These are phyloP conservation scores for Coregonus sp. DNA, from an alignment of 2,797 vertebrate species.

Conservation along the genomic window DNA sequence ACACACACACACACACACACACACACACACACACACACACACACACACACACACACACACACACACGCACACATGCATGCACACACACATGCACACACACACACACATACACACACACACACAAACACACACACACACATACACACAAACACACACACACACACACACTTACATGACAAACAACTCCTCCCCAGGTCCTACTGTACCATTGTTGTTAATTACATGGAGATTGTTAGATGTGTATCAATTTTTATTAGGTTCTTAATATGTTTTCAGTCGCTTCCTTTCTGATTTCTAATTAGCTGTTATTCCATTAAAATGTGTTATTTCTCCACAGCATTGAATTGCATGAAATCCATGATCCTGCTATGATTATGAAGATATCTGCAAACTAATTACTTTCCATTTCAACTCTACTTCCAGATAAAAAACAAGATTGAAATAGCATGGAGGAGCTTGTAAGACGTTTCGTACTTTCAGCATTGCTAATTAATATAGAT, in stretches of 20 bases:
- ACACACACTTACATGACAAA: background rate
- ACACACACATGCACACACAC: no score
- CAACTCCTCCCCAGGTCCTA: background rate
- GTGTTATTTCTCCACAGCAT: background rate
- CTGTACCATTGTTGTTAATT: background rate
- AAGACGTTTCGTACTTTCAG: background rate
- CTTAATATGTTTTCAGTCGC: background rate
- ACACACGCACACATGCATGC: no score
- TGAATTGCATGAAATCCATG: background rate
- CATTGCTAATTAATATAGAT: background rate
- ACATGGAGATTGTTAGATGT: background rate
- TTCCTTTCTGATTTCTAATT: background rate
- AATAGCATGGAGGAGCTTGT: background rate
- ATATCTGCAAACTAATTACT: background rate
- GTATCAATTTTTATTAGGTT: background rate
- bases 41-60: no score
- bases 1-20: background rate
- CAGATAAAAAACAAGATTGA: background rate
- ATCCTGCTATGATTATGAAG: background rate
- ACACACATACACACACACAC: no score
- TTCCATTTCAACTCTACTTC: background rate
- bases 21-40: constrained; percentile 13
- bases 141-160: background rate
- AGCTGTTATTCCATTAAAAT: background rate
- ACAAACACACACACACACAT: no score